A percentile compares a stretch with the other conserved stretches of the same genome.
These are phyloP conservation scores for Bugulina stolonifera DNA, from an alignment of 2,888 invertebrate species.

Conservation along the genomic window DNA sequence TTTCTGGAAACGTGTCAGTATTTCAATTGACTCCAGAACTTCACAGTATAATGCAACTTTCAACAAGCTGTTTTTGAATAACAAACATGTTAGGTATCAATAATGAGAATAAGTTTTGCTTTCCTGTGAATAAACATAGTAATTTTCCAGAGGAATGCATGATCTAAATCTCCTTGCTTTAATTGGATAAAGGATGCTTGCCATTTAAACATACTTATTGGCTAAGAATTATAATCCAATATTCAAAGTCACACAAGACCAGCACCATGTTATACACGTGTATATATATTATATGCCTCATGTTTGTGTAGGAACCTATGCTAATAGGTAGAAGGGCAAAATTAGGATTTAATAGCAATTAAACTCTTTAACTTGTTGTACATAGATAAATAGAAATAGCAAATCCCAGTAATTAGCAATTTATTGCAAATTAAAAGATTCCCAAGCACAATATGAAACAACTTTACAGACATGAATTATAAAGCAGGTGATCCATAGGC, in stretches of 20 bases:
- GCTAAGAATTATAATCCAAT: conserved; percentile 18
- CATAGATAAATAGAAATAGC: not conserved
- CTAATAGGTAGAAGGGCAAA: not conserved
- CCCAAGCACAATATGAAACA: not conserved
- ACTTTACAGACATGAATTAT: not conserved
- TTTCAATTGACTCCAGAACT: no score
- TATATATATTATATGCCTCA: no score
- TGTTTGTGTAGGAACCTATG: no score
- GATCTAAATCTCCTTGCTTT: conserved; percentile 3
- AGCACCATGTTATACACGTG: not conserved
- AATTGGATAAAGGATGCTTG: conserved; percentile 21
- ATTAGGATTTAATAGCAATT: not conserved
- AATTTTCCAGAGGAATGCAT: not conserved
- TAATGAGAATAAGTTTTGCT: no score
- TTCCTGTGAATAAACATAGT: no score
- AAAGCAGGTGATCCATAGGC: not conserved
- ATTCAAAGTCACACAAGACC: conserved; percentile 9
- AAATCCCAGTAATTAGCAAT: not conserved
- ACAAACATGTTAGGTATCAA: no score
- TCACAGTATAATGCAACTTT: no score
- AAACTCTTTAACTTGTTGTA: not conserved
- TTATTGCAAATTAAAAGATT: not conserved
- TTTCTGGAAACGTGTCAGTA: no score
- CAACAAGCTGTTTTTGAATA: no score
- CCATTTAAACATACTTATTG: conserved; percentile 7